A percentile compares a stretch with the other conserved stretches of the same genome.
phyloP scores from a whole-genome alignment of 2,888 invertebrate species.

The Andrena fulva region DNA sequence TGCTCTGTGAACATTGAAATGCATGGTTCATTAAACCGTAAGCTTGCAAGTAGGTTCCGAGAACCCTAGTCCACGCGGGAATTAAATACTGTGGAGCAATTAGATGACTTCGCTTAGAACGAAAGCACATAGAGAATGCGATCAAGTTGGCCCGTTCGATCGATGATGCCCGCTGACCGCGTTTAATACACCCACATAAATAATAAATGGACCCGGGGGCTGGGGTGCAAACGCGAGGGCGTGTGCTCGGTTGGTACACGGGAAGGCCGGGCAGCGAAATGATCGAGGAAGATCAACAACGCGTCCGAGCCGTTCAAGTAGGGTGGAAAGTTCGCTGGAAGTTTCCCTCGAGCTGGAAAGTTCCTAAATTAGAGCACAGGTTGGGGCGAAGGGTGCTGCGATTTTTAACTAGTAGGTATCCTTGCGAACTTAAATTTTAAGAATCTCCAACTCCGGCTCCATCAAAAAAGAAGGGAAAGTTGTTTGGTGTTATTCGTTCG shows the following conservation, averaged over 20 bases:
- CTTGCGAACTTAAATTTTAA: slow-evolving; percentile 25
- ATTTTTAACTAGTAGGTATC: slow-evolving; percentile 47
- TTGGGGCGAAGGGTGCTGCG: slow-evolving; percentile 31
- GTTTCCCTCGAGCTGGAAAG: slow-evolving; percentile 20
- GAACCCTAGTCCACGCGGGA: too few species aligned
- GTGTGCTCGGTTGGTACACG: slow-evolving; percentile 35
- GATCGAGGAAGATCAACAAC: slow-evolving; percentile 57
- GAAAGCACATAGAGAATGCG: slow-evolving; percentile 30
- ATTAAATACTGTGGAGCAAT: slow-evolving; percentile 2
- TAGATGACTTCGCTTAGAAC: neutral
- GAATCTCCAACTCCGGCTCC: slow-evolving; percentile 7
- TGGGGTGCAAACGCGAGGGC: slow-evolving; percentile 30
- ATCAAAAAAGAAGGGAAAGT: neutral
- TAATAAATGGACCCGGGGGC: slow-evolving; percentile 41
- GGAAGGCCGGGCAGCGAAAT: slow-evolving; percentile 29
- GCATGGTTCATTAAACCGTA: too few species aligned
- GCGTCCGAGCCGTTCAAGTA: slow-evolving; percentile 29
- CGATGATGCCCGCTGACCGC: slow-evolving; percentile 43
- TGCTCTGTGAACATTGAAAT: too few species aligned
- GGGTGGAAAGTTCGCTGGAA: slow-evolving; percentile 39
- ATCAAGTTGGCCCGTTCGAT: slow-evolving; percentile 29
- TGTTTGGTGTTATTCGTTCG: slow-evolving; percentile 29
- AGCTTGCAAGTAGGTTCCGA: too few species aligned
- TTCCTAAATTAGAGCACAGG: slow-evolving; percentile 49
- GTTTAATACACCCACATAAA: slow-evolving; percentile 56